Conservation (phyloP, 2,797 vertebrate genomes). For the Rhyacichthys aspro region DNA sequence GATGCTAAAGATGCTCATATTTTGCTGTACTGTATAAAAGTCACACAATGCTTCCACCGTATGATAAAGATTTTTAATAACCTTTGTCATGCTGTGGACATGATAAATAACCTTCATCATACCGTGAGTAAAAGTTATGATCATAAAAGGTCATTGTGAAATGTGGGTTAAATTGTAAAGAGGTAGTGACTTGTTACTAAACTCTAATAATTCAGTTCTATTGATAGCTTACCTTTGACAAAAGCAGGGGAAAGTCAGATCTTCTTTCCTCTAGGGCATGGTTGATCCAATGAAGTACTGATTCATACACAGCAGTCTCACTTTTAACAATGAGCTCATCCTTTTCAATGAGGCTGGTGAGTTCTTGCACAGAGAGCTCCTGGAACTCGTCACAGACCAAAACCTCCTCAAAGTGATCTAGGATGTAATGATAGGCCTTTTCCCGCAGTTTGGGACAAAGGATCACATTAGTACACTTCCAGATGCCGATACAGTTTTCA, state of each 20-base stretch:
- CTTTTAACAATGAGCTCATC: slow-evolving; percentile 81
- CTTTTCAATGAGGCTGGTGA: slow-evolving; percentile 75
- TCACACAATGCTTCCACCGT: too few relatives aligned
- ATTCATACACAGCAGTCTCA: slow-evolving; percentile 59
- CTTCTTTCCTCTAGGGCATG: slow-evolving; percentile 17
- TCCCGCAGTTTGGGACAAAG: slow-evolving; percentile 61
- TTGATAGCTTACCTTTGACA: slow-evolving; percentile 44
- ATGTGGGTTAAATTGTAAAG: too few relatives aligned
- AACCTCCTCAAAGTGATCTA: slow-evolving; percentile 81
- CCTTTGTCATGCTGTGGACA: too few relatives aligned
- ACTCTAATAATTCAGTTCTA: too few relatives aligned
- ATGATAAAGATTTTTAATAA: too few relatives aligned
- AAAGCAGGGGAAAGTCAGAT: slow-evolving; percentile 11
- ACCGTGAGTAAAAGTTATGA: too few relatives aligned
- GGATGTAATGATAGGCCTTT: slow-evolving; percentile 76
- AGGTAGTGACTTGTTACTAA: too few relatives aligned
- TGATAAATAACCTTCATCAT: too few relatives aligned
- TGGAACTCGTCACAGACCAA: slow-evolving; percentile 73
- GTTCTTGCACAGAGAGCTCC: slow-evolving; percentile 57
- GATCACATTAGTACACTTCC: slow-evolving; percentile 70
- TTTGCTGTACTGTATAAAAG: too few relatives aligned
- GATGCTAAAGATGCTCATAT: too few relatives aligned
- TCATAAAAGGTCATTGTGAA: too few relatives aligned
- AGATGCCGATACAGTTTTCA: slow-evolving; percentile 85
- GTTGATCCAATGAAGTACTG: slow-evolving; percentile 46